Conservation (phyloP, 2,888 invertebrate genomes). For the Nipponacmea schrenckii region DNA sequence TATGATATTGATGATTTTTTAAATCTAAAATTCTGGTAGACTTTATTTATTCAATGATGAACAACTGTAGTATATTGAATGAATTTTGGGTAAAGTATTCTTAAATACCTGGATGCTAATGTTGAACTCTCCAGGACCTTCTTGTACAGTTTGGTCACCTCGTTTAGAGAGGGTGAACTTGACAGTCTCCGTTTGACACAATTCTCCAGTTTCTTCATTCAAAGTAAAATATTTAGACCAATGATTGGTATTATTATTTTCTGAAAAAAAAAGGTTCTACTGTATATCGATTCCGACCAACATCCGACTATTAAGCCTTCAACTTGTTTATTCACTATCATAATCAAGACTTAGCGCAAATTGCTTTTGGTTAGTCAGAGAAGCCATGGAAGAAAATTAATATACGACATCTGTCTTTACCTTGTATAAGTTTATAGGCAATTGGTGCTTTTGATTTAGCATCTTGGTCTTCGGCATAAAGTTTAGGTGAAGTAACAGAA, state of each 20-base stretch:
- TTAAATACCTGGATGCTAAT: conserved; percentile 17
- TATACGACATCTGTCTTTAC: conserved; percentile 12
- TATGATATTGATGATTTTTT: too few relatives aligned
- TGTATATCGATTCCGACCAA: not conserved
- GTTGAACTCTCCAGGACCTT: not conserved
- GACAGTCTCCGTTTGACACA: conserved; percentile 36
- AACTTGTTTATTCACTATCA: not conserved
- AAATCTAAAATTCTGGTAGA: too few relatives aligned
- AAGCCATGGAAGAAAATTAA: too few relatives aligned
- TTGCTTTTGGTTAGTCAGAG: too few relatives aligned
- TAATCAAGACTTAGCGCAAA: too few relatives aligned
- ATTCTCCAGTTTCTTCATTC: conserved; percentile 26
- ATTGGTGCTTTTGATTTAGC: conserved; percentile 27
- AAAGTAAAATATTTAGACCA: conserved; percentile 32
- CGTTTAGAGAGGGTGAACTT: conserved; percentile 10
- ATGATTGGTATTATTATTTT: conserved; percentile 7
- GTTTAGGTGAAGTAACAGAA: conserved; percentile 22
- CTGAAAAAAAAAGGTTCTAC: not conserved
- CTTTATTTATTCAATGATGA: too few relatives aligned
- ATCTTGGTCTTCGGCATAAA: conserved; percentile 36
- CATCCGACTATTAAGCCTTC: not conserved
- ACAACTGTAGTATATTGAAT: too few relatives aligned
- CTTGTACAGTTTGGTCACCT: conserved; percentile 11
- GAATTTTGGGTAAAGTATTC: too few relatives aligned
- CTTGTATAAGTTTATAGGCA: conserved; percentile 29